A percentile compares a stretch with the other conserved stretches of the same genome.
phyloP scores from a whole-genome alignment of 2,888 invertebrate genomes.

The Drosophila meridionalis region DNA sequence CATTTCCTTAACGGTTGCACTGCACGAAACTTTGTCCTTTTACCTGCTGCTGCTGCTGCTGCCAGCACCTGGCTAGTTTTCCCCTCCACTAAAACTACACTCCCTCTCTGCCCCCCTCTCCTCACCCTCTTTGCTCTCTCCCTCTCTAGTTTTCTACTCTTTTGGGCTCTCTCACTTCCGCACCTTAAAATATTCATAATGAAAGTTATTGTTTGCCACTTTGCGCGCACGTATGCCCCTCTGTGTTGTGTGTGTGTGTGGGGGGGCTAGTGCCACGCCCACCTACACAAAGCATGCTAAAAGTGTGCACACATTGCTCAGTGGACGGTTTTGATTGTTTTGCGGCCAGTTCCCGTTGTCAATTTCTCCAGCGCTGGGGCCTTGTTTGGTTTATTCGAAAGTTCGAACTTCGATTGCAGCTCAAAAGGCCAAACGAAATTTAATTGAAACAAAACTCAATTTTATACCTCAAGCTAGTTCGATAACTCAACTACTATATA shows the following conservation, averaged over 20 bases:
- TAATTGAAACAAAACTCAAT: conserved; percentile 28
- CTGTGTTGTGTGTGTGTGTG: neutral
- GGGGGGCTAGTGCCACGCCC: conserved; percentile 38
- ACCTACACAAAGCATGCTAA: conserved; percentile 5
- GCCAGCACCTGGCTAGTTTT: conserved; percentile 24
- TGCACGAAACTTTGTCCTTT: conserved; percentile 73
- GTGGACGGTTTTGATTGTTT: conserved; percentile 70
- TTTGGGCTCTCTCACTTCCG: conserved; percentile 44
- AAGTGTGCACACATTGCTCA: conserved; percentile 40
- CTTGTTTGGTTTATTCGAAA: conserved; percentile 37
- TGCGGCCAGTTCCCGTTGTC: conserved; percentile 57
- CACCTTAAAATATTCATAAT: conserved; percentile 72
- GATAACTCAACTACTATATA: conserved; percentile 3
- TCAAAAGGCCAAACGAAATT: conserved; percentile 33
- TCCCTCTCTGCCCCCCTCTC: too few relatives aligned
- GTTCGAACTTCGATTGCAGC: conserved; percentile 41
- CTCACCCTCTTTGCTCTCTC: neutral
- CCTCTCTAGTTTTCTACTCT: neutral
- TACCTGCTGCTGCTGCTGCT: conserved; percentile 14
- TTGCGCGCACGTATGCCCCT: conserved; percentile 17
- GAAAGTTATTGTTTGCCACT: conserved; percentile 75
- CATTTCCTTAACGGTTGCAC: conserved; percentile 57
- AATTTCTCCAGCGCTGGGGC: conserved; percentile 50
- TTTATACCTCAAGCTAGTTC: conserved; percentile 18
- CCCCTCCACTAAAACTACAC: neutral